A percentile compares a stretch with the other conserved stretches of the same genome.
These are phyloP conservation scores for Pocillopora meandrina DNA, from an alignment of 92 coral and sea anemone species.

Conservation along the genomic window DNA sequence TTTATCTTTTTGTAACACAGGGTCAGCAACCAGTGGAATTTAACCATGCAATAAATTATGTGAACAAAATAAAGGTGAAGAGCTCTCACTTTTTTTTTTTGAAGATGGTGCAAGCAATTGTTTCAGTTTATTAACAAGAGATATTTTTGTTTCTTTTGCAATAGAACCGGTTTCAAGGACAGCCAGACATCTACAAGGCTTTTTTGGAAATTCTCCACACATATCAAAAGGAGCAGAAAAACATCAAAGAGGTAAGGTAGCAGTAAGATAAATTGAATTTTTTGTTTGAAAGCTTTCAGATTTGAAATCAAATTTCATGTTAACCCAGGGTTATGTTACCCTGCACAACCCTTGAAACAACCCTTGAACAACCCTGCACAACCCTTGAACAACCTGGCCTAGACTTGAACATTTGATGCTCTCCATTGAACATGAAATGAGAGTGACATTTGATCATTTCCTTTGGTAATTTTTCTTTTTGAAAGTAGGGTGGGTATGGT, in stretches of 20 bases:
- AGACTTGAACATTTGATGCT: too few species aligned
- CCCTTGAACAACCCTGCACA: too few species aligned
- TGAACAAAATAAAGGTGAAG: conserved; percentile 91
- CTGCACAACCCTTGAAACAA: too few species aligned
- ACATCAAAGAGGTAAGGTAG: conserved; percentile 83
- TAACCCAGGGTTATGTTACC: too few species aligned
- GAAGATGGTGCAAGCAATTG: not conserved
- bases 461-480: too few species aligned
- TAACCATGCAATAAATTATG: conserved; percentile 98
- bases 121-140: not conserved
- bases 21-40: conserved; percentile 97
- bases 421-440: too few species aligned
- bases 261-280: too few species aligned
- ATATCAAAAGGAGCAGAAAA: conserved; percentile 96
- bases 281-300: too few species aligned
- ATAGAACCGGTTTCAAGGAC: conserved; percentile 99
- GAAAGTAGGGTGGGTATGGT: too few species aligned
- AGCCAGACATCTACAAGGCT: conserved; percentile 96
- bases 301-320: too few species aligned
- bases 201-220: conserved; percentile 97
- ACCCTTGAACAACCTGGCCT: too few species aligned
- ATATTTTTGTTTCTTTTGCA: not conserved
- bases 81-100: not conserved
- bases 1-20: conserved; percentile 29
- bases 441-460: too few species aligned